A percentile compares a stretch with the other conserved stretches of the same genome.
Evolutionary conservation across 2,888 invertebrate genomes (phyloP).

Genomic region (Hetaerina titia): DNA sequence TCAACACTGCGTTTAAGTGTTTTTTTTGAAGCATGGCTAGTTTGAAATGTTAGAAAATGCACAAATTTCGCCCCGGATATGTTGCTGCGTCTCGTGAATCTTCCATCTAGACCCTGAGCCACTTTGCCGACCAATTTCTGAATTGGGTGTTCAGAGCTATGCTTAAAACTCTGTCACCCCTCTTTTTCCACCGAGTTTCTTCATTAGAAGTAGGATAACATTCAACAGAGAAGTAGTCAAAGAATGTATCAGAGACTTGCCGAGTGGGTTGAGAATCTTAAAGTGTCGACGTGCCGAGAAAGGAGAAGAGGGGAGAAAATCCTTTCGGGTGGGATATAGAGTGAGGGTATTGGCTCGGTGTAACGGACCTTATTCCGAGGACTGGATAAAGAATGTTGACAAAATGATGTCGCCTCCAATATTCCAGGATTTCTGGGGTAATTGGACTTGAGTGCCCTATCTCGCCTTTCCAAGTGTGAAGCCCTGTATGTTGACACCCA

Average conservation of each 20-base stretch:
- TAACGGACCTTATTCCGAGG: neutral
- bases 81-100: neutral
- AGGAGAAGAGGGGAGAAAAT: neutral
- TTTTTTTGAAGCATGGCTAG: no score
- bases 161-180: neutral
- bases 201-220: neutral
- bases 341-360: neutral
- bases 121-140: neutral
- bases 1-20: no score
- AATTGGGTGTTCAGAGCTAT: neutral
- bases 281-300: neutral
- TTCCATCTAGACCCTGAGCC: neutral
- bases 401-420: constrained; percentile 11
- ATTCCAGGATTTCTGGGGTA: neutral
- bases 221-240: neutral
- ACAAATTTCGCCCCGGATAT: no score
- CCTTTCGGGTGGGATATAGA: neutral
- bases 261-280: neutral
- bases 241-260: neutral
- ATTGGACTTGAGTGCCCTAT: neutral
- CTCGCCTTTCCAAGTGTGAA: neutral
- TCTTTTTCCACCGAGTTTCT: neutral
- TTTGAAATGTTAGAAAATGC: no score
- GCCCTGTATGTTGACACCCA: neutral
- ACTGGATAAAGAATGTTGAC: constrained; percentile 5